phyloP scores from a whole-genome alignment of 1,140 invertebrate genomes.

The Papilio polyxenes region DNA sequence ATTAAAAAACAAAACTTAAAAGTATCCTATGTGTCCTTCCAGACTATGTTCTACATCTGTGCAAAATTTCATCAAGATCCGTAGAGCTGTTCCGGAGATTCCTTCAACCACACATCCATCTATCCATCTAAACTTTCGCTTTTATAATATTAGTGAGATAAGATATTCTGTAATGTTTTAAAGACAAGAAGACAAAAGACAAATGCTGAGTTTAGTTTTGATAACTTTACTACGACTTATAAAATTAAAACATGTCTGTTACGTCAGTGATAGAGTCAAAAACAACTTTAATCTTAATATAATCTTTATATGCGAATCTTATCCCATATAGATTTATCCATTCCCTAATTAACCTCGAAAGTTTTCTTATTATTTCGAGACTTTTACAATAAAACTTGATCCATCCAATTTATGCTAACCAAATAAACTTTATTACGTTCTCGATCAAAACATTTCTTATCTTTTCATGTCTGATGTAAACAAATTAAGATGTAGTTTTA shows the following conservation, averaged over 20 bases:
- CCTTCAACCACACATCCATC: no score
- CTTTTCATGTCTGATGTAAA: neutral
- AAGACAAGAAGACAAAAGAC: no score
- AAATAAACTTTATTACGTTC: constrained; percentile 6
- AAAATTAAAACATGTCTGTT: neutral
- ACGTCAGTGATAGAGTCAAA: neutral
- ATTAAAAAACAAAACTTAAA: no score
- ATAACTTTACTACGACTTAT: no score
- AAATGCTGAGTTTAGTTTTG: no score
- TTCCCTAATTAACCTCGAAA: neutral
- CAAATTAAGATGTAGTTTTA: neutral
- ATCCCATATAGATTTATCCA: neutral
- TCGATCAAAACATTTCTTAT: neutral
- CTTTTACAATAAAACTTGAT: constrained; percentile 19
- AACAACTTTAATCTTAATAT: neutral
- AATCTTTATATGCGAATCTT: neutral
- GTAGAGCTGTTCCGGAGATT: no score
- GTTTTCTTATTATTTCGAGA: constrained; percentile 5
- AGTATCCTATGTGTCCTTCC: no score
- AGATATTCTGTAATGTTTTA: no score
- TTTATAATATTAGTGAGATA: no score
- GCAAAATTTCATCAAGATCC: no score
- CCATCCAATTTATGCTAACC: constrained; percentile 8
- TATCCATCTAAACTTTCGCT: no score
- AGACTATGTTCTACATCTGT: no score